Conservation (phyloP, 2,113 vertebrate genomes). For the Mustela nigripes region DNA sequence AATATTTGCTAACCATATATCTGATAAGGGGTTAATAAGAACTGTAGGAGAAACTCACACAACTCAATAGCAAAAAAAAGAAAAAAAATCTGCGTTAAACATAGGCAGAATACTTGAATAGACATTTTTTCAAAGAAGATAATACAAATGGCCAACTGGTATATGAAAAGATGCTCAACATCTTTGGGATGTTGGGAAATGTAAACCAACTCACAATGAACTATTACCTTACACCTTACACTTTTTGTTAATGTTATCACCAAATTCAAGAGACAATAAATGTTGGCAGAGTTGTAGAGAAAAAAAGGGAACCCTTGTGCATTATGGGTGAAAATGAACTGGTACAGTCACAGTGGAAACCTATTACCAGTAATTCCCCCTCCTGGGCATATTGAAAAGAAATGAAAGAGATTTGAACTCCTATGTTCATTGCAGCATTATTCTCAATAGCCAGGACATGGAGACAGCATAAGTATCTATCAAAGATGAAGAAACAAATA, state of each 20-base stretch:
- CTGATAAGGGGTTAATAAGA: neutral
- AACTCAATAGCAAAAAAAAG: neutral
- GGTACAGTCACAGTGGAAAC: neutral
- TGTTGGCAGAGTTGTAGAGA: neutral
- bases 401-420: neutral
- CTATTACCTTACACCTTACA: neutral
- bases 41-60: neutral
- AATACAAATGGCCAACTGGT: neutral
- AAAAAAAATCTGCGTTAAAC: neutral
- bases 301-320: neutral
- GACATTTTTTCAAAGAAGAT: neutral
- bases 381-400: too few relatives aligned
- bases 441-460: neutral
- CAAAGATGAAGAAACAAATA: neutral
- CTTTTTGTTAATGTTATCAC: neutral
- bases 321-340: neutral
- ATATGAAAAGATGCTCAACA: neutral
- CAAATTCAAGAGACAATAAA: neutral
- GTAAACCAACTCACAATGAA: neutral
- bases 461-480: neutral
- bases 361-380: neutral
- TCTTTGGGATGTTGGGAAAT: neutral
- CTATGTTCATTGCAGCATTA: neutral
- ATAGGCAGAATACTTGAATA: neutral
- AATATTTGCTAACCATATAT: neutral